Percentiles rank a stretch among this genome's conserved stretches.
These are phyloP conservation scores for Erinaceus europaeus DNA, from an alignment of 2,113 vertebrate species.

Conservation along the genomic window DNA sequence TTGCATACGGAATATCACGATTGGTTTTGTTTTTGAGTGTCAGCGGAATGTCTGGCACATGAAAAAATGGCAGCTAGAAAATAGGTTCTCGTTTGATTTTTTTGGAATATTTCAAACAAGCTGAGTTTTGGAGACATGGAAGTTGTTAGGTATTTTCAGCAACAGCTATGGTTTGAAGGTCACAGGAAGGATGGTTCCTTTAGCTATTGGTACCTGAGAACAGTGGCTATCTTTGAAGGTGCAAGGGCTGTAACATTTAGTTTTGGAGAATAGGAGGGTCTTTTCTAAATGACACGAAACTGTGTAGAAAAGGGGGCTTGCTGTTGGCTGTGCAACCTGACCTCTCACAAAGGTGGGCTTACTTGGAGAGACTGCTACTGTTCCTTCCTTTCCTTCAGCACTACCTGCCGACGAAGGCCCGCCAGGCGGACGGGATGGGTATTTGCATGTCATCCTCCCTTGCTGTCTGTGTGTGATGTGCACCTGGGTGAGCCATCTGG, in stretches of 20 bases:
- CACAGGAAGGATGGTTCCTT: neutral
- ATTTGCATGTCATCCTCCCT: neutral
- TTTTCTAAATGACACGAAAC: neutral
- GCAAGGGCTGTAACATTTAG: neutral
- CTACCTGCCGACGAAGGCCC: slow-evolving; percentile 36
- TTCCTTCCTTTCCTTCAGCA: neutral
- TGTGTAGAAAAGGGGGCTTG: neutral
- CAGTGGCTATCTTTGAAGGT: neutral
- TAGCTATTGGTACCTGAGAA: neutral
- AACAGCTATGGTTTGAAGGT: neutral
- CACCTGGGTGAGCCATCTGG: slow-evolving; percentile 10
- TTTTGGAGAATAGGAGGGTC: neutral
- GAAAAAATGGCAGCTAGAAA: neutral
- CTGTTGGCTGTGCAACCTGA: neutral
- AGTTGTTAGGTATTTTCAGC: neutral
- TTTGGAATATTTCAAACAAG: neutral
- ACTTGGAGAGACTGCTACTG: slow-evolving; percentile 3
- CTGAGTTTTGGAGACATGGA: neutral
- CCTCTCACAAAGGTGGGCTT: neutral
- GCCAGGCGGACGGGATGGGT: slow-evolving; percentile 38
- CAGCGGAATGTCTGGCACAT: neutral
- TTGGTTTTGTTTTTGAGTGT: neutral
- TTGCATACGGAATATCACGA: neutral
- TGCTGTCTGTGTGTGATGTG: neutral
- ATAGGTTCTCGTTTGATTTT: neutral